Percentiles rank a stretch among this genome's conserved stretches.
Conservation (phyloP, 2,113 vertebrate genomes). For the Ophiodon elongatus region DNA sequence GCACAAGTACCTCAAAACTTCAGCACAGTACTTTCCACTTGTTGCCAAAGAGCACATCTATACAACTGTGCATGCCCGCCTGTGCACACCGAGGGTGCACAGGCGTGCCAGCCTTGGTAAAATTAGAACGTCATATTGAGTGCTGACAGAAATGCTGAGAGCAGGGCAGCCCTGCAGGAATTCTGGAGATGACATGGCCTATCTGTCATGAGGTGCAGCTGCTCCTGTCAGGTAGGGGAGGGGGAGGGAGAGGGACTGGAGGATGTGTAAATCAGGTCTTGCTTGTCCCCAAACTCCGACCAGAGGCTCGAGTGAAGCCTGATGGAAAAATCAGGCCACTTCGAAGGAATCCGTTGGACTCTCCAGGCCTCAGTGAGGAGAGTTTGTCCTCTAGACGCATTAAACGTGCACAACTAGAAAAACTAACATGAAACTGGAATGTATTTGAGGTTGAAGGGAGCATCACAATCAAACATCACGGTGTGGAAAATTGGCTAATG, state of each 20-base stretch:
- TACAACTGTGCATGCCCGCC: neutral
- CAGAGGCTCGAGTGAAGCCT: conserved; percentile 51
- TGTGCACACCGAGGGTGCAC: neutral
- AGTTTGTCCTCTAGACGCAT: conserved; percentile 31
- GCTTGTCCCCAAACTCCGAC: conserved; percentile 51
- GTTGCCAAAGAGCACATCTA: neutral
- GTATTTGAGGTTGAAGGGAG: neutral
- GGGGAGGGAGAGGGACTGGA: neutral
- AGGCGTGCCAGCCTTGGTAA: conserved; percentile 69
- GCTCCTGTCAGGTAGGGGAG: conserved; percentile 80
- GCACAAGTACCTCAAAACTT: neutral
- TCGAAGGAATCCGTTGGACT: conserved; percentile 54
- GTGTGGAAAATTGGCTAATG: conserved; percentile 19
- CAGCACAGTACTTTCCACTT: neutral
- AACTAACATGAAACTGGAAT: neutral
- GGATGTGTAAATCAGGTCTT: conserved; percentile 72
- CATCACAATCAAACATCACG: conserved; percentile 7
- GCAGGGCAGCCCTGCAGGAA: conserved; percentile 75
- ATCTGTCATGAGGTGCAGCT: conserved; percentile 82
- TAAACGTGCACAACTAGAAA: neutral
- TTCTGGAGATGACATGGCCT: conserved; percentile 79
- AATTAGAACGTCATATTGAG: conserved; percentile 86
- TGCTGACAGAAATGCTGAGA: conserved; percentile 86
- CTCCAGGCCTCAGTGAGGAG: conserved; percentile 51
- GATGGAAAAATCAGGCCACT: conserved; percentile 73